Evolutionary conservation across 2,888 invertebrate species (phyloP).

Genomic region (Helleia helle): DNA sequence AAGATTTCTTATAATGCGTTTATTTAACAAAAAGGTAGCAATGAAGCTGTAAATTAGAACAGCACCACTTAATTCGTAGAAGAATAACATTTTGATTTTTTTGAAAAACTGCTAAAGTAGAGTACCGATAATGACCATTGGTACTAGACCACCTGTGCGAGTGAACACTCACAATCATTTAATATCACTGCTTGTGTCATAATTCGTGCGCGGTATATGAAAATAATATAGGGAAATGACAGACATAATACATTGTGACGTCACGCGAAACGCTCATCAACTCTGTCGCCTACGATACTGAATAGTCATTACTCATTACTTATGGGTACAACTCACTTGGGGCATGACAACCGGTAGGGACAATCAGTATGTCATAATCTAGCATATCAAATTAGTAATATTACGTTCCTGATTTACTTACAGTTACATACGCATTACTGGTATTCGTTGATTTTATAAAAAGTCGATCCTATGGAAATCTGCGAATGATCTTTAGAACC

Average conservation of each 20-base stretch:
- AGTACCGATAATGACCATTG: too few species aligned
- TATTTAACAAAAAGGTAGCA: too few species aligned
- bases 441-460: too few species aligned
- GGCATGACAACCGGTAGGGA: slow-evolving; percentile 21
- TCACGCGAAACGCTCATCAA: slow-evolving; percentile 62
- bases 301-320: slow-evolving; percentile 5
- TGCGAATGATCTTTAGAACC: too few species aligned
- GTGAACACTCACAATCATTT: slow-evolving; percentile 2
- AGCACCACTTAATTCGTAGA: too few species aligned
- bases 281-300: slow-evolving; percentile 27
- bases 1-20: too few species aligned
- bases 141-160: background rate
- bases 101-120: too few species aligned
- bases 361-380: slow-evolving; percentile 16
- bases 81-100: too few species aligned
- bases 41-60: too few species aligned
- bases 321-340: slow-evolving; percentile 37
- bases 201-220: slow-evolving; percentile 12
- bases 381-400: background rate
- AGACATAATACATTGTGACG: slow-evolving; percentile 18
- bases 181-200: background rate
- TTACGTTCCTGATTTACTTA: too few species aligned
- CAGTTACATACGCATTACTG: too few species aligned
- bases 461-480: too few species aligned
- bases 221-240: slow-evolving; percentile 10